Percentiles rank a stretch among this genome's conserved stretches.
phyloP scores from a whole-genome alignment of 1,140 invertebrate genomes.

The Streblospio benedicti region DNA sequence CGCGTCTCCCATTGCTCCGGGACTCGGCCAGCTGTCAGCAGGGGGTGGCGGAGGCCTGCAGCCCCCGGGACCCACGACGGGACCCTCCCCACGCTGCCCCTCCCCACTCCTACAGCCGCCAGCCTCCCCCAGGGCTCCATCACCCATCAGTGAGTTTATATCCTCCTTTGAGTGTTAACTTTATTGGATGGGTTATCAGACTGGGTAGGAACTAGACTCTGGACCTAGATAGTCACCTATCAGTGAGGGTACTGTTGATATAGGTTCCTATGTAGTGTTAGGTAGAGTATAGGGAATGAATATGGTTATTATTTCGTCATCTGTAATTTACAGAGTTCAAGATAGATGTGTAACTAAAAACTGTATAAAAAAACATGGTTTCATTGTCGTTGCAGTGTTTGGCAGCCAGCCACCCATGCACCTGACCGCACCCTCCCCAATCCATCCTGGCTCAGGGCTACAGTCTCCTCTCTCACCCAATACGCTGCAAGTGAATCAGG shows the following conservation, averaged over 20 bases:
- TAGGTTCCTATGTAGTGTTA: too few species aligned
- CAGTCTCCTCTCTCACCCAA: slow-evolving; percentile 23
- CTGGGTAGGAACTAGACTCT: too few species aligned
- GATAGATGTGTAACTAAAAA: too few species aligned
- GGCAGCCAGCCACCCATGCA: slow-evolving; percentile 46
- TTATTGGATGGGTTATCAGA: too few species aligned
- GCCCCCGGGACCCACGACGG: too few species aligned
- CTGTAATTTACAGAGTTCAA: too few species aligned
- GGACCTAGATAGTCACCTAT: too few species aligned
- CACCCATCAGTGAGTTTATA: slow-evolving; percentile 46
- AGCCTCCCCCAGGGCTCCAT: slow-evolving; percentile 38
- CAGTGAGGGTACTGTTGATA: too few species aligned
- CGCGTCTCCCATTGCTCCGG: slow-evolving; percentile 22
- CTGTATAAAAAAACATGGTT: too few species aligned
- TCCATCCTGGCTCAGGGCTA: slow-evolving; percentile 39
- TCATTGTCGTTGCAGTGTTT: slow-evolving; percentile 46
- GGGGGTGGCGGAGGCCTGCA: too few species aligned
- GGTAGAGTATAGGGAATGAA: too few species aligned
- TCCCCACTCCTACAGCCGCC: slow-evolving; percentile 32
- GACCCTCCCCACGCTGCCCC: slow-evolving; percentile 14
- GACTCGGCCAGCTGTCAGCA: slow-evolving; percentile 20
- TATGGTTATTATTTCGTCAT: not conserved
- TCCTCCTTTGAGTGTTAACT: too few species aligned
- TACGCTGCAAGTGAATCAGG: slow-evolving; percentile 27
- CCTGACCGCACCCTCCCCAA: slow-evolving; percentile 47